Evolutionary conservation across 2,888 invertebrate genomes (phyloP).

Genomic region (Diplazon laetatorius): DNA sequence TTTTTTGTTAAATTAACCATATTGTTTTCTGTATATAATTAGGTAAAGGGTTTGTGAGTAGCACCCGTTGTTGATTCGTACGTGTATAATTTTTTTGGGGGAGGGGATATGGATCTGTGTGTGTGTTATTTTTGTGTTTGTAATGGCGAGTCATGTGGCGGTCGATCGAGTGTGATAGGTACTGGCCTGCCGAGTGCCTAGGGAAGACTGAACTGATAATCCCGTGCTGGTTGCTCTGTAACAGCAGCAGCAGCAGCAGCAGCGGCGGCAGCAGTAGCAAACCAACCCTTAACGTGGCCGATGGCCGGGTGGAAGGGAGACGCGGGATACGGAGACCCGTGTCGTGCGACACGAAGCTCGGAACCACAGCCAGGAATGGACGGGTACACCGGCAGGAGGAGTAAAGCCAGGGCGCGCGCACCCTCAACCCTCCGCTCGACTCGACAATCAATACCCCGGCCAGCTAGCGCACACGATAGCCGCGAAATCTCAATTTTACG

Average conservation of each 20-base stretch:
- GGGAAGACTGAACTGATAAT: constrained; percentile 80
- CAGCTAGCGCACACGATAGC: constrained; percentile 76
- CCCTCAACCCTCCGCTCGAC: constrained; percentile 68
- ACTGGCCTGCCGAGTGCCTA: constrained; percentile 79
- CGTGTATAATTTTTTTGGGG: constrained; percentile 8
- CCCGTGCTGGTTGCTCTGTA: constrained; percentile 65
- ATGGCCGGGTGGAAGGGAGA: constrained; percentile 67
- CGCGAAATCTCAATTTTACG: constrained; percentile 78
- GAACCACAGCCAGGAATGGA: constrained; percentile 48
- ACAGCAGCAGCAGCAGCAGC: constrained; percentile 62
- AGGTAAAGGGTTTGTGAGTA: neutral
- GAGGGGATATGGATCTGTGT: no score
- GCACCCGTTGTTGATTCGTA: neutral
- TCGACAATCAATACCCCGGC: constrained; percentile 80
- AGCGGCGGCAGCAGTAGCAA: constrained; percentile 34
- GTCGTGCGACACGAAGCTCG: constrained; percentile 46
- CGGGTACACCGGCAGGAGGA: constrained; percentile 54
- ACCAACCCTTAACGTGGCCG: constrained; percentile 52
- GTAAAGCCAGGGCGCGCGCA: constrained; percentile 71
- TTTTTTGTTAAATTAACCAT: neutral
- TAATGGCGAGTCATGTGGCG: constrained; percentile 50
- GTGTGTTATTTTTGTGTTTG: constrained; percentile 38
- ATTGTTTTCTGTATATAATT: neutral
- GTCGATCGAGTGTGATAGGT: constrained; percentile 61
- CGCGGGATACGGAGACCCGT: constrained; percentile 49